Evolutionary conservation across 2,888 invertebrate species (phyloP).

Genomic region (Xanthia icteritia): DNA sequence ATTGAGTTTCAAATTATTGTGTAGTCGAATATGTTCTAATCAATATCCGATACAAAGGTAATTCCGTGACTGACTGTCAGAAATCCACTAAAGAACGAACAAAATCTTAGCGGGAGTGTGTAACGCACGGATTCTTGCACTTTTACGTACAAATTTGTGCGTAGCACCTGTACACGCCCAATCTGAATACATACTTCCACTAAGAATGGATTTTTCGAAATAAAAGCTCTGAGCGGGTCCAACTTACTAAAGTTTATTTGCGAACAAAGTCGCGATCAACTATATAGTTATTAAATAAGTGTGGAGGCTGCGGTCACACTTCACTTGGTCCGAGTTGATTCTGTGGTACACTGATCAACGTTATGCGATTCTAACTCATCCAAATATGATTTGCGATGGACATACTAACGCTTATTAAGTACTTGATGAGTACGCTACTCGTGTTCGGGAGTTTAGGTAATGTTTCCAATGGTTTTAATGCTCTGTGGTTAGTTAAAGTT

Average conservation of each 20-base stretch:
- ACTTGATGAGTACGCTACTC: slow-evolving; percentile 25
- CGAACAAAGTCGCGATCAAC: not conserved
- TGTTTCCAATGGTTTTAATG: slow-evolving; percentile 13
- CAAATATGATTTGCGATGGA: slow-evolving; percentile 46
- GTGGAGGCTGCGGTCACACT: slow-evolving; percentile 33
- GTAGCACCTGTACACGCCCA: not conserved
- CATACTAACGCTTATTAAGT: slow-evolving; percentile 49
- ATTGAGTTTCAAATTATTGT: slow-evolving; percentile 33
- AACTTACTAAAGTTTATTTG: not conserved
- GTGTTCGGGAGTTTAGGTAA: slow-evolving; percentile 18
- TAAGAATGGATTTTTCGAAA: not conserved
- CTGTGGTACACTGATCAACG: slow-evolving; percentile 33
- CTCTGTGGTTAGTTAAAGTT: slow-evolving; percentile 17
- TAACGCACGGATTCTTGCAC: too few relatives aligned
- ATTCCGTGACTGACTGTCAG: slow-evolving; percentile 3
- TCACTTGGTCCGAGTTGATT: slow-evolving; percentile 7
- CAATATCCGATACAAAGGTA: not conserved
- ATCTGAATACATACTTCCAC: not conserved
- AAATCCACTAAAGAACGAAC: not conserved
- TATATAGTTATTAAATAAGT: slow-evolving; percentile 6
- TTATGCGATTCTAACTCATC: slow-evolving; percentile 44
- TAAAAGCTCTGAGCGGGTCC: not conserved
- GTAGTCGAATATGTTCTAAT: slow-evolving; percentile 1
- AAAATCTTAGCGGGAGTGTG: not conserved
- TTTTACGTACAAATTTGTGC: not conserved